These are phyloP conservation scores for Cryptus viduatorius DNA, from an alignment of 2,888 invertebrate genomes.

Conservation along the genomic window DNA sequence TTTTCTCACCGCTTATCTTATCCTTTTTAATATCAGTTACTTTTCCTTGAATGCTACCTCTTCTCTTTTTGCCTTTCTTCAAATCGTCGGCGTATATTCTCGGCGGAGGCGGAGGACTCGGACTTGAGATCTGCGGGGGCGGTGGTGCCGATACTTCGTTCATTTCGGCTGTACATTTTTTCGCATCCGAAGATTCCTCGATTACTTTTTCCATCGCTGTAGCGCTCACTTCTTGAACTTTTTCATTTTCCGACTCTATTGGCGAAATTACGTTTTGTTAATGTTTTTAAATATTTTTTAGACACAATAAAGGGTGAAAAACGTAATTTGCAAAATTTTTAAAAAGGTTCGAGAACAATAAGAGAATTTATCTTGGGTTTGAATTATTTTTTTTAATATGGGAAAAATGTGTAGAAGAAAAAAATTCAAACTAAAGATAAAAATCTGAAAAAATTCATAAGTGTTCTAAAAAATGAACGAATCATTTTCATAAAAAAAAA, in stretches of 20 bases:
- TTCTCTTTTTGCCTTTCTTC: slow-evolving; percentile 75
- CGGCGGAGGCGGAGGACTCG: slow-evolving; percentile 84
- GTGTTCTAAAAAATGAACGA: too few relatives aligned
- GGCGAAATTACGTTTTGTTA: not conserved
- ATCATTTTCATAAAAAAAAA: too few relatives aligned
- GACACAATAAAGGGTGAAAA: too few relatives aligned
- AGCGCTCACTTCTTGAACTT: slow-evolving; percentile 45
- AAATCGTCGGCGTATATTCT: slow-evolving; percentile 81
- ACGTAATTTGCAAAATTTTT: too few relatives aligned
- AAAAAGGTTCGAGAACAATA: too few relatives aligned
- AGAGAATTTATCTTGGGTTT: too few relatives aligned
- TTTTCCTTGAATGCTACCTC: slow-evolving; percentile 68
- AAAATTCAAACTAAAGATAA: too few relatives aligned
- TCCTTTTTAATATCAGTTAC: slow-evolving; percentile 69
- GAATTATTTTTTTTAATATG: too few relatives aligned
- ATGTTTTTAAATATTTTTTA: too few relatives aligned
- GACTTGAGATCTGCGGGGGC: slow-evolving; percentile 80
- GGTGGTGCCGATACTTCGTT: slow-evolving; percentile 73
- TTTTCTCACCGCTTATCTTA: slow-evolving; percentile 68
- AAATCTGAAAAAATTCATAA: too few relatives aligned
- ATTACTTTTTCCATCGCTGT: slow-evolving; percentile 27
- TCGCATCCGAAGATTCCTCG: slow-evolving; percentile 29
- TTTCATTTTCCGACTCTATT: slow-evolving; percentile 57
- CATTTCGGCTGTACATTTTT: slow-evolving; percentile 37
- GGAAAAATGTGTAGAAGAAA: too few relatives aligned